These are phyloP conservation scores for Hypomecis punctinalis DNA, from an alignment of 2,888 invertebrate species.

Conservation along the genomic window DNA sequence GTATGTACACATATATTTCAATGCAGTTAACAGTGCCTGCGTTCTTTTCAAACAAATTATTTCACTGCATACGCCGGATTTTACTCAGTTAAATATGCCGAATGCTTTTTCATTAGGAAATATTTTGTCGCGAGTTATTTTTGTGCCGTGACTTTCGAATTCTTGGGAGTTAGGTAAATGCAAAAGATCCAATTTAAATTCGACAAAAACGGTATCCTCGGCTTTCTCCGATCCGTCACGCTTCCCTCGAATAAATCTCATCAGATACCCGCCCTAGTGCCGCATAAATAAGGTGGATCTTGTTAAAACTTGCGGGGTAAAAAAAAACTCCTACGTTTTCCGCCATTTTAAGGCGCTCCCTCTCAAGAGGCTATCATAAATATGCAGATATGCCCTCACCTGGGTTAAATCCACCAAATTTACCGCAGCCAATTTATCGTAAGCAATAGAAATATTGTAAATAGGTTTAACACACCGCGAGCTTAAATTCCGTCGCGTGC, in stretches of 20 bases:
- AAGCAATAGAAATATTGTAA: slow-evolving; percentile 79
- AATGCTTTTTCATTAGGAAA: slow-evolving; percentile 26
- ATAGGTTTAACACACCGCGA: slow-evolving; percentile 70
- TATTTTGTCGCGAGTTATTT: slow-evolving; percentile 23
- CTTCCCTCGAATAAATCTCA: slow-evolving; percentile 75
- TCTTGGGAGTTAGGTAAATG: slow-evolving; percentile 29
- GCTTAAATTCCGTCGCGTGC: slow-evolving; percentile 76
- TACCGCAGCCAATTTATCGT: slow-evolving; percentile 80
- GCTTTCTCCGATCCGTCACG: slow-evolving; percentile 78
- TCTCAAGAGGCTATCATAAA: slow-evolving; percentile 80
- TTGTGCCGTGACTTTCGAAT: slow-evolving; percentile 15
- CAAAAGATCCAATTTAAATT: slow-evolving; percentile 36
- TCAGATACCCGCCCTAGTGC: slow-evolving; percentile 72
- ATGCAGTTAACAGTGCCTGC: slow-evolving; percentile 21
- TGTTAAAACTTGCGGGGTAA: slow-evolving; percentile 80
- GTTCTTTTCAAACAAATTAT: slow-evolving; percentile 16
- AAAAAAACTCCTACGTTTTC: slow-evolving; percentile 74
- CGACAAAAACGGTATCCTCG: slow-evolving; percentile 38
- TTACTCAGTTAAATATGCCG: slow-evolving; percentile 15
- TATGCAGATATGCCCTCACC: slow-evolving; percentile 84
- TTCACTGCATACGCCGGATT: slow-evolving; percentile 17
- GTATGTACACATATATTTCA: slow-evolving; percentile 19
- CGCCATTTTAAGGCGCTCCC: slow-evolving; percentile 79
- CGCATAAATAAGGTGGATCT: slow-evolving; percentile 82
- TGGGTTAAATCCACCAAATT: slow-evolving; percentile 79